Conservation (phyloP, 2,888 invertebrate species). For the Trilocha varians region DNA sequence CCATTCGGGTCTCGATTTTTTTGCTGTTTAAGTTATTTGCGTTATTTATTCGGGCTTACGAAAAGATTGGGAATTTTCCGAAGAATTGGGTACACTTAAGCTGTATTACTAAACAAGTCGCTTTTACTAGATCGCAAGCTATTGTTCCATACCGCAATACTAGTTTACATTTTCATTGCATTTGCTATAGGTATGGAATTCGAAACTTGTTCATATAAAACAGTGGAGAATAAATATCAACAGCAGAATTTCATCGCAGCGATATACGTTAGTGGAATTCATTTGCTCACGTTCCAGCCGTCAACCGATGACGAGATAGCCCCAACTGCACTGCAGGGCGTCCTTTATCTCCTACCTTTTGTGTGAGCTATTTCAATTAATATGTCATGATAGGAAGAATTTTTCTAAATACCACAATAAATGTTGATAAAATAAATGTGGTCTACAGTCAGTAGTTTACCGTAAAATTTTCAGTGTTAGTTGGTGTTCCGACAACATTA, state of each 20-base stretch:
- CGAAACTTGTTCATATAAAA: neutral
- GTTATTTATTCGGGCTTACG: slow-evolving; percentile 31
- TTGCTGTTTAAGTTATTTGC: slow-evolving; percentile 42
- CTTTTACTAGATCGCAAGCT: no score
- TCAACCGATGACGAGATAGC: slow-evolving; percentile 24
- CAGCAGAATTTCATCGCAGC: slow-evolving; percentile 11
- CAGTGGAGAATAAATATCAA: slow-evolving; percentile 10
- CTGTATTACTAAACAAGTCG: neutral
- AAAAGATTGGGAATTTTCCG: slow-evolving; percentile 40
- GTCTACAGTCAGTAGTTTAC: no score
- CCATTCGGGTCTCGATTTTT: slow-evolving; percentile 30
- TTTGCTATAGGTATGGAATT: neutral
- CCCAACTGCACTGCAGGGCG: slow-evolving; percentile 19
- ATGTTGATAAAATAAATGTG: no score
- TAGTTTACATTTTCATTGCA: no score
- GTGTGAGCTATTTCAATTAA: slow-evolving; percentile 52
- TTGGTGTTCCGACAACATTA: slow-evolving; percentile 26
- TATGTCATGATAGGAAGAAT: slow-evolving; percentile 36
- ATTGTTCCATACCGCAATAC: no score
- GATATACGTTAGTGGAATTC: slow-evolving; percentile 23
- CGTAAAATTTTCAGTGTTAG: slow-evolving; percentile 13
- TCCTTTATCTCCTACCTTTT: slow-evolving; percentile 38
- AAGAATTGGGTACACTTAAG: slow-evolving; percentile 9
- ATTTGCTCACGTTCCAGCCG: slow-evolving; percentile 24
- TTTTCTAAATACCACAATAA: no score